Conservation (phyloP, 1,140 invertebrate species). For the Megalopta genalis region DNA sequence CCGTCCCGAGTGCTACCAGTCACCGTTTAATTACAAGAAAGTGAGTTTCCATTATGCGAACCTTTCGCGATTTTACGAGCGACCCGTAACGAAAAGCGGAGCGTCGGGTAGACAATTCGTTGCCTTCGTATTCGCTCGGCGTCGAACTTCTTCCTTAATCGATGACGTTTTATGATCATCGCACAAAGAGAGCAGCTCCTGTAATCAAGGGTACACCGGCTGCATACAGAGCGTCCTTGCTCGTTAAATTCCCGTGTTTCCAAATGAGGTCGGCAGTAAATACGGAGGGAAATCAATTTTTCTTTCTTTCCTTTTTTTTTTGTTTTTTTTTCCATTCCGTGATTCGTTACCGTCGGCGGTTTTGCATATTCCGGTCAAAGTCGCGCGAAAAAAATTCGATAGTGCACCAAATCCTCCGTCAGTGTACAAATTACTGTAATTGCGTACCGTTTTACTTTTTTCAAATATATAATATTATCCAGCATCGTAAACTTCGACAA, state of each 20-base stretch:
- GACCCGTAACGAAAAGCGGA: neutral
- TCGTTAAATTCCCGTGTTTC: neutral
- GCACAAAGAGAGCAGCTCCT: neutral
- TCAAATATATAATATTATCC: no score
- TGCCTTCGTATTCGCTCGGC: neutral
- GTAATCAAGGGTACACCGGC: neutral
- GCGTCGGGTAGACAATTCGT: neutral
- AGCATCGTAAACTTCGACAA: no score
- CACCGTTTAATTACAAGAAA: neutral
- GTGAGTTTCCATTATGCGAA: neutral
- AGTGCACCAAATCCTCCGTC: no score
- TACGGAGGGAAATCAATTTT: neutral
- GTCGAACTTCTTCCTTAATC: neutral
- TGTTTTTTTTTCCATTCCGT: neutral
- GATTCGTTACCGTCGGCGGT: no score
- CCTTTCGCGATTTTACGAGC: neutral
- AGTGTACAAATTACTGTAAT: no score
- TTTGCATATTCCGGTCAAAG: neutral
- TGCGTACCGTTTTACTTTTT: no score
- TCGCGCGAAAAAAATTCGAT: neutral
- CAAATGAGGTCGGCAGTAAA: neutral
- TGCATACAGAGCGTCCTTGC: neutral
- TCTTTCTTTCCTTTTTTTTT: no score
- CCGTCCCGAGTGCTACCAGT: neutral
- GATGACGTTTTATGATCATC: constrained; percentile 1